phyloP scores from a whole-genome alignment of 1,140 invertebrate genomes.

The Glomeris maerens region DNA sequence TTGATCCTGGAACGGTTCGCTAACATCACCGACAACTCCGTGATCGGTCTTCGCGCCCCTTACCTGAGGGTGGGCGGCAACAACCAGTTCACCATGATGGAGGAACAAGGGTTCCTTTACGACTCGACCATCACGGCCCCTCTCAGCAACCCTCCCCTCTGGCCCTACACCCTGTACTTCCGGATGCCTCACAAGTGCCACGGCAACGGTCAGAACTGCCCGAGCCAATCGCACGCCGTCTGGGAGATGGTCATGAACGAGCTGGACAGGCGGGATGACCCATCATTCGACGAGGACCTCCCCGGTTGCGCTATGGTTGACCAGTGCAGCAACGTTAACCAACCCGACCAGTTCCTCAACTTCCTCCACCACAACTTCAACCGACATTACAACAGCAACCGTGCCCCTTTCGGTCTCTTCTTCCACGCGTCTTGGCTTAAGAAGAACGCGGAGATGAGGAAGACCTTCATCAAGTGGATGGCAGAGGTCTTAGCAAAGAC shows the following conservation, averaged over 20 bases:
- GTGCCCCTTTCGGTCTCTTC: constrained; percentile 82
- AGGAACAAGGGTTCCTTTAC: constrained; percentile 85
- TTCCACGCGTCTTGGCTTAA: constrained; percentile 93
- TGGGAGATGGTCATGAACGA: constrained; percentile 97
- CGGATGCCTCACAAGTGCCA: constrained; percentile 89
- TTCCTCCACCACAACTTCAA: constrained; percentile 86
- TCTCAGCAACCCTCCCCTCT: constrained; percentile 71
- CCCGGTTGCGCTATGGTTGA: constrained; percentile 84
- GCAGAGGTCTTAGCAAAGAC: constrained; percentile 76
- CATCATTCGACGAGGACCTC: constrained; percentile 74
- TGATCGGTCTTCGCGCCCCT: constrained; percentile 75
- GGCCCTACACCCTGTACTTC: constrained; percentile 92
- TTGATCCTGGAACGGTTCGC: constrained; percentile 70
- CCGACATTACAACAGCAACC: constrained; percentile 79
- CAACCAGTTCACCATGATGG: constrained; percentile 92
- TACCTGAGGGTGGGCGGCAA: constrained; percentile 83
- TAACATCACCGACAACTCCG: constrained; percentile 77
- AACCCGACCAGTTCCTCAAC: constrained; percentile 69
- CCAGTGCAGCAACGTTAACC: constrained; percentile 81
- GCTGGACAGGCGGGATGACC: constrained; percentile 76
- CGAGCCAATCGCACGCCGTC: constrained; percentile 72
- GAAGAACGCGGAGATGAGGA: constrained; percentile 82
- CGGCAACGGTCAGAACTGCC: constrained; percentile 81
- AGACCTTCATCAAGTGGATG: constrained; percentile 82
- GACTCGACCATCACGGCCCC: constrained; percentile 86